A percentile compares a stretch with the other conserved stretches of the same genome.
Conservation (phyloP, 2,888 invertebrate species). For the Megalurothrips usitatus region DNA sequence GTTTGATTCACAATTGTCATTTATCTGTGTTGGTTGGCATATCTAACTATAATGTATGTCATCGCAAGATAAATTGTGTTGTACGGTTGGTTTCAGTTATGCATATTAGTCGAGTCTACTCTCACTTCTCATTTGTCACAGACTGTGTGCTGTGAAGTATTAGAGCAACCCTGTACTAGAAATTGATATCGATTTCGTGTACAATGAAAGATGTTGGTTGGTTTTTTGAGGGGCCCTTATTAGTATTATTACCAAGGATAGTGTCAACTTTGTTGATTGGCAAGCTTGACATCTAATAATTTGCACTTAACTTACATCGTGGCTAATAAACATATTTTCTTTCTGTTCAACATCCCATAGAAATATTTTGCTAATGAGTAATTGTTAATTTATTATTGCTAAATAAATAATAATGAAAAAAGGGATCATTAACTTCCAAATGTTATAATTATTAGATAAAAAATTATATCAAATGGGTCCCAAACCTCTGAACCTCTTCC, state of each 20-base stretch:
- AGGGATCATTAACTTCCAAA: not conserved
- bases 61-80: too few relatives aligned
- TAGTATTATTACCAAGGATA: not conserved
- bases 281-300: not conserved
- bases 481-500: not conserved
- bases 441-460: not conserved
- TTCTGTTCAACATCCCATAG: not conserved
- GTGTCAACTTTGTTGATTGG: not conserved
- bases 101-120: not conserved
- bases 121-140: not conserved
- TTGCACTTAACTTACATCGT: not conserved
- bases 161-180: too few relatives aligned
- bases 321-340: not conserved
- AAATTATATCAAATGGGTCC: not conserved
- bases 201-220: not conserved
- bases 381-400: not conserved
- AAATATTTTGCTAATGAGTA: not conserved
- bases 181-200: not conserved
- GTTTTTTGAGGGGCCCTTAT: not conserved
- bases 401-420: not conserved
- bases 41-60: not conserved
- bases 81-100: too few relatives aligned
- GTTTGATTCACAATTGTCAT: not conserved
- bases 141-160: not conserved
- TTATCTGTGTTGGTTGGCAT: not conserved